Percentiles rank a stretch among this genome's conserved stretches.
Conservation (phyloP, 2,888 invertebrate species). For the Neuroscelio doddi region DNA sequence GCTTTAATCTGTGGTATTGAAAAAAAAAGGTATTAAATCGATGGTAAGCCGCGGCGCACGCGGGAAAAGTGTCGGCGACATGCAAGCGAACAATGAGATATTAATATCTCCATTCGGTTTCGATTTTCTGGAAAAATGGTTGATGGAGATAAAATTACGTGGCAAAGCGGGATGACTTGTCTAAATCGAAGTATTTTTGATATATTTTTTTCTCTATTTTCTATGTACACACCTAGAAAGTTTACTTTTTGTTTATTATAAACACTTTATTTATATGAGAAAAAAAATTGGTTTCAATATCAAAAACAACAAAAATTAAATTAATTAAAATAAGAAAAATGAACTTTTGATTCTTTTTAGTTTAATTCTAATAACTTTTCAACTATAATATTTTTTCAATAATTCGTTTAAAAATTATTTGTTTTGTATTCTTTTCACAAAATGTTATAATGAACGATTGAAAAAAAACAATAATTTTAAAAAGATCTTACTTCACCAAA, state of each 20-base stretch:
- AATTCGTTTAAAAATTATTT: too few relatives aligned
- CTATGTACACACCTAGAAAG: neutral
- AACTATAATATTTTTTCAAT: too few relatives aligned
- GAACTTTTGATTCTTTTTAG: too few relatives aligned
- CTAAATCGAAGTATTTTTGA: conserved; percentile 44
- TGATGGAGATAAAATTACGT: conserved; percentile 67
- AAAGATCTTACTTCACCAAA: too few relatives aligned
- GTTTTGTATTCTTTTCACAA: too few relatives aligned
- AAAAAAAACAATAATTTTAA: too few relatives aligned
- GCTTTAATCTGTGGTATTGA: conserved; percentile 60
- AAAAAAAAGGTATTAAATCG: conserved; percentile 60
- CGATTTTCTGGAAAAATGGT: conserved; percentile 68
- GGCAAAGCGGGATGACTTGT: conserved; percentile 55
- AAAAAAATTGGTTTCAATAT: too few relatives aligned
- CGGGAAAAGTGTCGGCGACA: conserved; percentile 65
- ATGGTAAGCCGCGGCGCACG: conserved; percentile 60
- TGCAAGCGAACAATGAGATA: conserved; percentile 67
- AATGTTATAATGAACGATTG: too few relatives aligned
- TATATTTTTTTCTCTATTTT: conserved; percentile 45
- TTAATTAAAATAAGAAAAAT: too few relatives aligned
- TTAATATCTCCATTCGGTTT: conserved; percentile 69
- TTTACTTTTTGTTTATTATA: neutral
- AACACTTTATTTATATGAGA: neutral
- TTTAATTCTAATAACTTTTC: too few relatives aligned
- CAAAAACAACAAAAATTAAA: too few relatives aligned